Conservation (phyloP, 1,140 invertebrate species). For the Ridgeia piscesae region DNA sequence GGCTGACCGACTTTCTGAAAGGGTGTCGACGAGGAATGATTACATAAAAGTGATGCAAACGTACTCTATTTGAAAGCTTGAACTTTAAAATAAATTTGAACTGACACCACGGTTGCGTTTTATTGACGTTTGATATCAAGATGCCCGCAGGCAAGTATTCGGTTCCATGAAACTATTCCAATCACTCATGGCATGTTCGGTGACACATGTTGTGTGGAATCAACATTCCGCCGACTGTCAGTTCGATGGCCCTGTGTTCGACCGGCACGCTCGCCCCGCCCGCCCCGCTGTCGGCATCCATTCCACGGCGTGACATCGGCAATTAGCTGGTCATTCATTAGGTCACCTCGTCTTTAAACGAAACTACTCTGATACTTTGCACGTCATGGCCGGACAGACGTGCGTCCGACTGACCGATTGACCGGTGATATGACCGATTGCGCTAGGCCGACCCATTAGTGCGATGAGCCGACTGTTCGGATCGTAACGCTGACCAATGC, state of each 20-base stretch:
- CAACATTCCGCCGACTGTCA: not conserved
- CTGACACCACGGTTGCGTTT: too few species aligned
- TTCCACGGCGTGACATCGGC: not conserved
- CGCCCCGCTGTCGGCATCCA: not conserved
- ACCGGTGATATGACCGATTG: not conserved
- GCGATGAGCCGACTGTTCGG: not conserved
- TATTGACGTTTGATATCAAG: not conserved
- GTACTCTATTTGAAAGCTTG: not conserved
- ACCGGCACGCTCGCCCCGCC: not conserved
- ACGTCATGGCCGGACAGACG: not conserved
- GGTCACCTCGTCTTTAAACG: not conserved
- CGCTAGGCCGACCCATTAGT: not conserved
- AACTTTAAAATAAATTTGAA: not conserved
- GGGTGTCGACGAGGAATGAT: not conserved
- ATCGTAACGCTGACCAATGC: not conserved
- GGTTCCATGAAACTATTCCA: not conserved
- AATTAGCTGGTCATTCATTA: conserved; percentile 4
- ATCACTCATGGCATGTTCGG: not conserved
- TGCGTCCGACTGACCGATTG: not conserved
- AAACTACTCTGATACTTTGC: not conserved
- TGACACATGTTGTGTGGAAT: not conserved
- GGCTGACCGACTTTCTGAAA: not conserved
- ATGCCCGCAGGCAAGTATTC: not conserved
- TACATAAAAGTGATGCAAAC: not conserved
- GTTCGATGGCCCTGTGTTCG: not conserved